These are phyloP conservation scores for Pachyramphus minor DNA, from an alignment of 2,113 vertebrate genomes.

Conservation along the genomic window DNA sequence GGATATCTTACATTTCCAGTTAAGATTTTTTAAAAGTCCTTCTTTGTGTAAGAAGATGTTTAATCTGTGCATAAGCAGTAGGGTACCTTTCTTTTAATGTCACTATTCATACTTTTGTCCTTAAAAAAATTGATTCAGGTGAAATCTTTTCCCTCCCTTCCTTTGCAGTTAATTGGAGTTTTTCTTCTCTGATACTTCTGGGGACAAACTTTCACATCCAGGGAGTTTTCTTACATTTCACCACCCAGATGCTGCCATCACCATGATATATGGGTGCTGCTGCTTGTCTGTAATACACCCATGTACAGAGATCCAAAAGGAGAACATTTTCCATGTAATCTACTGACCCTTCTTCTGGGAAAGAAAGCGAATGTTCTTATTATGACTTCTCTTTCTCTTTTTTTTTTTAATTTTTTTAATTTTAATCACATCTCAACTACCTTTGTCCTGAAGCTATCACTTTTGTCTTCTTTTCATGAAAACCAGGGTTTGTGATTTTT, in stretches of 20 bases:
- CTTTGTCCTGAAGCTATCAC: neutral
- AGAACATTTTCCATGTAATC: neutral
- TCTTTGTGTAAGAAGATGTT: neutral
- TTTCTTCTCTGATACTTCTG: neutral
- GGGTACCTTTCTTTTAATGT: neutral
- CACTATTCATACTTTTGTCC: neutral
- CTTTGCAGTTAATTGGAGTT: neutral
- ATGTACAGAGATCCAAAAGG: neutral
- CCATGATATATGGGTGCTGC: neutral
- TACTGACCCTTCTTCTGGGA: neutral
- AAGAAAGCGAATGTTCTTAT: neutral
- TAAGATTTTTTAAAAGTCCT: rapidly evolving
- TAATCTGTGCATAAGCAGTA: neutral
- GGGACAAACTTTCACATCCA: neutral
- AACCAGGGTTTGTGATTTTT: neutral
- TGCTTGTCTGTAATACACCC: neutral
- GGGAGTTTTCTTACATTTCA: neutral
- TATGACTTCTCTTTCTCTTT: neutral
- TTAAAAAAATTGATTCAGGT: neutral
- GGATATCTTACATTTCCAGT: neutral
- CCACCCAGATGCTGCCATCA: neutral
- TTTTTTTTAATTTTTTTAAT: neutral
- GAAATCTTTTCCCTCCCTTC: neutral
- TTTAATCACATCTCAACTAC: neutral
- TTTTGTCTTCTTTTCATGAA: neutral